phyloP scores from a whole-genome alignment of 37 sponge, comb jelly and placozoan species.

The Lycopodina hypogea region DNA sequence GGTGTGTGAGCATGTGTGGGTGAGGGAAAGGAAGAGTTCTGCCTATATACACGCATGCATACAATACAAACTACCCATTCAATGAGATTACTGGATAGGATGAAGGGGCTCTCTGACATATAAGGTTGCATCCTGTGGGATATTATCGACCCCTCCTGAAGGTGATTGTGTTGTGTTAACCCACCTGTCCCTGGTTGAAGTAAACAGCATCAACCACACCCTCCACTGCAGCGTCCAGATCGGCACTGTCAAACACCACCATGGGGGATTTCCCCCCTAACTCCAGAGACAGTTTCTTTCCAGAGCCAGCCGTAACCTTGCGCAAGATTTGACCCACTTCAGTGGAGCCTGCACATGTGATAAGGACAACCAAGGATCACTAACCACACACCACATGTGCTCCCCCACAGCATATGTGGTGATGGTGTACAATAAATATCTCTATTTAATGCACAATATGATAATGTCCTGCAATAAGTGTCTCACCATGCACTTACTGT shows the following conservation, averaged over 20 bases:
- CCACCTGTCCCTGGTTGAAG: conserved; percentile 96
- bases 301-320: conserved; percentile 84
- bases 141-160: no score
- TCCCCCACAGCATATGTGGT: no score
- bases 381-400: no score
- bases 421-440: no score
- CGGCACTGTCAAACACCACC: conserved; percentile 90
- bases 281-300: conserved; percentile 86
- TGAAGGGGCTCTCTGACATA: no score
- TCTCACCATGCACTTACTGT: no score
- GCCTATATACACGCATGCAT: background rate
- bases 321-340: conserved; percentile 89
- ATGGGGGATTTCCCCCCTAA: conserved; percentile 94
- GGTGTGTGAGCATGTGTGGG: background rate
- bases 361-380: background rate
- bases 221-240: conserved; percentile 89
- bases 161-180: no score
- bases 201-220: conserved; percentile 95
- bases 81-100: no score
- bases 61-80: background rate
- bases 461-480: no score
- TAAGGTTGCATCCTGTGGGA: no score
- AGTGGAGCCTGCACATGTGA: conserved; percentile 7
- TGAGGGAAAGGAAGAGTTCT: background rate
- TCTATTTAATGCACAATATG: no score